Percentiles rank a stretch among this genome's conserved stretches.
These are phyloP conservation scores for Apamea sordens DNA, from an alignment of 2,888 invertebrate genomes.

Conservation along the genomic window DNA sequence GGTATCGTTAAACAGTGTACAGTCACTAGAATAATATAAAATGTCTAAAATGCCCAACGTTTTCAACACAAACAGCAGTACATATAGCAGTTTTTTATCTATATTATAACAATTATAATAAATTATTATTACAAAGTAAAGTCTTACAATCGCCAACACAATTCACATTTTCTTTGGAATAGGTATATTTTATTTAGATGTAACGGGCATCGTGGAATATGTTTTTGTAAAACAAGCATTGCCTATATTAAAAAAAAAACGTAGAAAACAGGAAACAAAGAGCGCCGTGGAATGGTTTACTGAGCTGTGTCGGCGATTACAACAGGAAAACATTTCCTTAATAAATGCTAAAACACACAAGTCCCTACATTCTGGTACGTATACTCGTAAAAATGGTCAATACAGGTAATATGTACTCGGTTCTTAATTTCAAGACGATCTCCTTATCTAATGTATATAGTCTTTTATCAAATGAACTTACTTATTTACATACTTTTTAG, in stretches of 20 bases:
- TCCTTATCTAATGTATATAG: too few species aligned
- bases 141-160: conserved; percentile 36
- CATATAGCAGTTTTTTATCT: conserved; percentile 26
- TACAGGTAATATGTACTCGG: conserved; percentile 21
- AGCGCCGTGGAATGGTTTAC: not conserved
- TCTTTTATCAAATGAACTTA: not conserved
- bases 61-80: conserved; percentile 41
- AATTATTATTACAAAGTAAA: conserved; percentile 40
- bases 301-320: conserved; percentile 25
- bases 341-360: conserved; percentile 31
- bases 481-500: not conserved
- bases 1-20: not conserved
- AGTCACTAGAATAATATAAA: not conserved
- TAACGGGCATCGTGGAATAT: not conserved
- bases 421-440: not conserved
- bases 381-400: conserved; percentile 15
- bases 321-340: conserved; percentile 17
- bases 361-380: conserved; percentile 26
- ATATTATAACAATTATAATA: conserved; percentile 47
- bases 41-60: conserved; percentile 12
- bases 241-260: not conserved
- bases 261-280: not conserved
- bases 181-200: not conserved
- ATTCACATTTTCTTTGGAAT: conserved; percentile 19
- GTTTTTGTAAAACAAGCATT: not conserved